phyloP scores from a whole-genome alignment of 2,797 vertebrate species.

The Zenarchopterus dispar region DNA sequence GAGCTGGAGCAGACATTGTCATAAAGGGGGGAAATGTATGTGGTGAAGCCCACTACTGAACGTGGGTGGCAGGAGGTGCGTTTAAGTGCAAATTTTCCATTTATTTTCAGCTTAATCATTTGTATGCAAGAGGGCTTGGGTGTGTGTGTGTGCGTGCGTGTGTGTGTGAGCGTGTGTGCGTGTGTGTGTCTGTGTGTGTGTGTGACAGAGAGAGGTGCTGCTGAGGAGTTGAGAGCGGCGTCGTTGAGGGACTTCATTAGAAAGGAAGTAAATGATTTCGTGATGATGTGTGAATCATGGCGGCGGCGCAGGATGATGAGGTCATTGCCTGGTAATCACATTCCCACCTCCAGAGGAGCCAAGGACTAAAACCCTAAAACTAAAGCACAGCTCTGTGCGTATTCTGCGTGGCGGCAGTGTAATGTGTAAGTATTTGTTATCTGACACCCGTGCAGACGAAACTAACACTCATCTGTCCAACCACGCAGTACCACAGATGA shows the following conservation, averaged over 20 bases:
- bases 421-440: constrained; percentile 34
- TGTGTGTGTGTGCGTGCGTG: constrained; percentile 20
- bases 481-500: constrained; percentile 14
- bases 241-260: constrained; percentile 84
- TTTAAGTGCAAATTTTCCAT: constrained; percentile 73
- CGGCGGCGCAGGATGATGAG: constrained; percentile 79
- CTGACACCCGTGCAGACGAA: constrained; percentile 57
- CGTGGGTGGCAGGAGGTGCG: constrained; percentile 74
- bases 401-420: constrained; percentile 27
- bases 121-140: constrained; percentile 30
- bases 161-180: constrained; percentile 24
- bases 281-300: constrained; percentile 86
- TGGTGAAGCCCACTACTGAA: constrained; percentile 62
- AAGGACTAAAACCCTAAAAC: constrained; percentile 70
- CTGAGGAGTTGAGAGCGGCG: constrained; percentile 52
- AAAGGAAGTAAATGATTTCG: constrained; percentile 82
- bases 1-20: constrained; percentile 59
- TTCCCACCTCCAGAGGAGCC: constrained; percentile 79
- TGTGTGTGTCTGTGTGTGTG: constrained; percentile 19
- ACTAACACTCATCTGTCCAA: constrained; percentile 48
- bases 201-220: constrained; percentile 51
- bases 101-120: constrained; percentile 70
- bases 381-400: constrained; percentile 38
- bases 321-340: constrained; percentile 83
- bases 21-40: constrained; percentile 65